A percentile compares a stretch with the other conserved stretches of the same genome.
Evolutionary conservation across 2,797 vertebrate genomes (phyloP).

Genomic region (Orientallactaga sibirica): DNA sequence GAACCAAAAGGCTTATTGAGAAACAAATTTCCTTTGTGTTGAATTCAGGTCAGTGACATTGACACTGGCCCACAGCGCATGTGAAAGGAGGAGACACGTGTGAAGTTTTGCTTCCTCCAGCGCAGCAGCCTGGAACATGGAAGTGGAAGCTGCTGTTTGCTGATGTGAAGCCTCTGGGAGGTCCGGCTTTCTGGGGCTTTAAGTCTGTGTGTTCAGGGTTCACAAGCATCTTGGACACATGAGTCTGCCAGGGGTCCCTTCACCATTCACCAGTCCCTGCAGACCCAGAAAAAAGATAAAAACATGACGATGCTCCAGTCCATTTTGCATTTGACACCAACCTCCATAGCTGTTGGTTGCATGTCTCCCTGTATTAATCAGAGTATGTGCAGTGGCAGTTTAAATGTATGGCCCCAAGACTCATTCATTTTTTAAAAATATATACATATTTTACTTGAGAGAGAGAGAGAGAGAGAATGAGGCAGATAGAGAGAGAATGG

Average conservation of each 20-base stretch:
- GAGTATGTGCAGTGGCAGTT: too few relatives aligned
- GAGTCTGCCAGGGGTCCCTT: neutral
- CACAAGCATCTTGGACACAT: neutral
- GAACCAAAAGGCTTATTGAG: conserved; percentile 22
- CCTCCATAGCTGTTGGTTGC: neutral
- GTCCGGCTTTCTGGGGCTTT: neutral
- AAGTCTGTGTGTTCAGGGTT: neutral
- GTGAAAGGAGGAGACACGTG: fast-evolving
- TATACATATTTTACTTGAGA: too few relatives aligned
- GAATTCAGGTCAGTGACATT: conserved; percentile 13
- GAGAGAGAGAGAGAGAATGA: too few relatives aligned
- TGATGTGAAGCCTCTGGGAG: neutral
- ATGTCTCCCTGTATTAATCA: neutral
- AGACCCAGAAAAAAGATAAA: neutral
- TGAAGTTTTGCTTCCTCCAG: neutral
- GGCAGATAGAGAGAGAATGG: too few relatives aligned
- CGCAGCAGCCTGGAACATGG: fast-evolving
- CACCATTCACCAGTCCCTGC: neutral
- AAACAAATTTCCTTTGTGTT: conserved; percentile 5
- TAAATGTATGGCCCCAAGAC: too few relatives aligned
- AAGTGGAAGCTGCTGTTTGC: neutral
- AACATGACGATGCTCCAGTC: neutral
- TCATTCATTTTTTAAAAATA: too few relatives aligned
- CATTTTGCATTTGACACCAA: neutral
- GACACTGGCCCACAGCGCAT: neutral